phyloP scores from a whole-genome alignment of 1,140 invertebrate genomes.

The Maconellicoccus hirsutus region DNA sequence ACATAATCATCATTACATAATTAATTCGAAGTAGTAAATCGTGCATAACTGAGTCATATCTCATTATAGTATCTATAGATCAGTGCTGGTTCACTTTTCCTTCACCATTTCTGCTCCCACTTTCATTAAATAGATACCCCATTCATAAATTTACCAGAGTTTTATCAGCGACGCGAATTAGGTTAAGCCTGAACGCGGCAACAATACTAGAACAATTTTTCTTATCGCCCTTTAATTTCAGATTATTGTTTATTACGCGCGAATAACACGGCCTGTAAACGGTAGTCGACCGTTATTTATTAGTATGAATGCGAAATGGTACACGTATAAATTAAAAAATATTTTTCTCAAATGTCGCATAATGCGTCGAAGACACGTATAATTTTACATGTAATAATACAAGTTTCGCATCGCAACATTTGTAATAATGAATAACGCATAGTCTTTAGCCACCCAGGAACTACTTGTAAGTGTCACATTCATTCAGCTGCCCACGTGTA shows the following conservation, averaged over 20 bases:
- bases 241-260: not conserved
- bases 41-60: not conserved
- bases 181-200: not conserved
- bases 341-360: slow-evolving; percentile 3
- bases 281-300: not conserved
- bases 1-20: slow-evolving; percentile 1
- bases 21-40: not conserved
- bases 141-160: not conserved
- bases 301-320: not conserved
- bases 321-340: slow-evolving; percentile 5
- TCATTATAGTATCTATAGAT: not conserved
- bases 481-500: slow-evolving; percentile 19
- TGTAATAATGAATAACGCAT: slow-evolving; percentile 19
- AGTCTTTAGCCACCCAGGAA: slow-evolving; percentile 18
- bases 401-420: slow-evolving; percentile 18
- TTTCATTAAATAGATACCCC: not conserved
- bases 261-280: not conserved
- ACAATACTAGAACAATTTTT: not conserved
- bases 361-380: not conserved
- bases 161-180: not conserved
- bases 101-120: not conserved
- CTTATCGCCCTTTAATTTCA: not conserved
- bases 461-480: slow-evolving; percentile 22
- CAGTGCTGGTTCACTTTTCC: not conserved
- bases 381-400: slow-evolving; percentile 16